Evolutionary conservation across 92 coral and sea anemone species (phyloP).

Genomic region (Palythoa caribaeorum): DNA sequence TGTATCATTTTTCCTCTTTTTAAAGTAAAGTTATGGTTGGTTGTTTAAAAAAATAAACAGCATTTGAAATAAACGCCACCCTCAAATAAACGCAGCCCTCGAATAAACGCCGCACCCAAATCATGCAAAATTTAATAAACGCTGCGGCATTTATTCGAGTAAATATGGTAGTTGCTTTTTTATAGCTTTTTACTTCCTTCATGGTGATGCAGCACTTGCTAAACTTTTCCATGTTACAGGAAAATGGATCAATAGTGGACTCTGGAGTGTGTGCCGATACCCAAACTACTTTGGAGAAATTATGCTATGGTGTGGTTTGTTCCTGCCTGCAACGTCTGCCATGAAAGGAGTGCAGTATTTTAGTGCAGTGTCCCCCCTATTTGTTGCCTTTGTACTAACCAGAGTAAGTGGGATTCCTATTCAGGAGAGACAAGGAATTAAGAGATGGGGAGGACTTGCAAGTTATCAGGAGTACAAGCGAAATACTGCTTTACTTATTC

Average conservation of each 20-base stretch:
- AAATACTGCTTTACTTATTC: constrained; percentile 85
- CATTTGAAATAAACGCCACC: too few species aligned
- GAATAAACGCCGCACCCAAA: too few species aligned
- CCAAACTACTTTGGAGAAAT: constrained; percentile 98
- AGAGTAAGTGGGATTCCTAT: constrained; percentile 90
- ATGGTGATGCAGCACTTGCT: too few species aligned
- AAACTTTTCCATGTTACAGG: not conserved
- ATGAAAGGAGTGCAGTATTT: constrained; percentile 87
- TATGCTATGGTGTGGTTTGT: constrained; percentile 87
- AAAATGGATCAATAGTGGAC: constrained; percentile 93
- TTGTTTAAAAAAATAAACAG: too few species aligned
- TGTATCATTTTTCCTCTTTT: too few species aligned
- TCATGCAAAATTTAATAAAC: too few species aligned
- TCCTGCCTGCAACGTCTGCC: constrained; percentile 85
- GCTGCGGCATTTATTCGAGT: too few species aligned
- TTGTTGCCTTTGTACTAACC: constrained; percentile 77
- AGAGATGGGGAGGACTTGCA: constrained; percentile 83
- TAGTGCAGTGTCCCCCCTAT: constrained; percentile 86
- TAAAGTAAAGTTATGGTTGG: too few species aligned
- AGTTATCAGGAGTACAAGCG: constrained; percentile 78
- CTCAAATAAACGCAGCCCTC: too few species aligned
- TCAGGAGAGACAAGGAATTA: constrained; percentile 81
- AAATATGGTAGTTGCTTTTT: too few species aligned
- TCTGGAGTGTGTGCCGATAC: constrained; percentile 90
- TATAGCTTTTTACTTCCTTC: too few species aligned